A percentile compares a stretch with the other conserved stretches of the same genome.
Evolutionary conservation across 2,888 invertebrate genomes (phyloP).

Genomic region (Sepioteuthis lessoniana): DNA sequence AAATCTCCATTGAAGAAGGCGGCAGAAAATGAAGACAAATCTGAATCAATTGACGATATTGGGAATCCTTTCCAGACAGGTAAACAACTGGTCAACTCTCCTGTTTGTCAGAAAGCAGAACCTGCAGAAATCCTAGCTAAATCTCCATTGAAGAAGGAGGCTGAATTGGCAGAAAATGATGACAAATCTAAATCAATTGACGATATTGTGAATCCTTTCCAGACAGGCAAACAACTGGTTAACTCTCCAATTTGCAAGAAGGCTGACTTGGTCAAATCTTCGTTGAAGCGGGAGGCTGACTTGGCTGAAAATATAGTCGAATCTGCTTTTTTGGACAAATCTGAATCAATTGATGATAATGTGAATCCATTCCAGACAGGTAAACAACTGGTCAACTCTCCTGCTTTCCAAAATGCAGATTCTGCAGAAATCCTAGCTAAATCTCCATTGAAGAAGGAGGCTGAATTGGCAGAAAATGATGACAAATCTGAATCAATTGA

Average conservation of each 20-base stretch:
- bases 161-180: not conserved
- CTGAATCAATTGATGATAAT: not conserved
- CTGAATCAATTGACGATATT: too few relatives aligned
- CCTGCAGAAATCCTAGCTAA: too few relatives aligned
- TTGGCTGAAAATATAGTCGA: not conserved
- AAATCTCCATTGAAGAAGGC: not conserved
- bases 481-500: too few relatives aligned
- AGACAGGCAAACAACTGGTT: not conserved
- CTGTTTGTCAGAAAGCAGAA: not conserved
- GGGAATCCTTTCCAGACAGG: not conserved
- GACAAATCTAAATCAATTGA: too few relatives aligned
- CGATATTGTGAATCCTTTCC: slow-evolving; percentile 25
- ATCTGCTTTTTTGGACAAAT: too few relatives aligned
- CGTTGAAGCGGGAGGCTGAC: not conserved
- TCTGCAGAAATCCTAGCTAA: not conserved
- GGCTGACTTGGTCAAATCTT: too few relatives aligned
- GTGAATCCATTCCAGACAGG: not conserved
- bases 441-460: not conserved
- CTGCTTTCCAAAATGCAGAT: not conserved
- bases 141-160: not conserved
- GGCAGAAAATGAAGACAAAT: too few relatives aligned
- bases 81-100: not conserved
- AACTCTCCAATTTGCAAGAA: not conserved
- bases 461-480: too few relatives aligned
- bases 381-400: not conserved